phyloP scores from a whole-genome alignment of 2,888 invertebrate genomes.

The Dryobotodes eremita region DNA sequence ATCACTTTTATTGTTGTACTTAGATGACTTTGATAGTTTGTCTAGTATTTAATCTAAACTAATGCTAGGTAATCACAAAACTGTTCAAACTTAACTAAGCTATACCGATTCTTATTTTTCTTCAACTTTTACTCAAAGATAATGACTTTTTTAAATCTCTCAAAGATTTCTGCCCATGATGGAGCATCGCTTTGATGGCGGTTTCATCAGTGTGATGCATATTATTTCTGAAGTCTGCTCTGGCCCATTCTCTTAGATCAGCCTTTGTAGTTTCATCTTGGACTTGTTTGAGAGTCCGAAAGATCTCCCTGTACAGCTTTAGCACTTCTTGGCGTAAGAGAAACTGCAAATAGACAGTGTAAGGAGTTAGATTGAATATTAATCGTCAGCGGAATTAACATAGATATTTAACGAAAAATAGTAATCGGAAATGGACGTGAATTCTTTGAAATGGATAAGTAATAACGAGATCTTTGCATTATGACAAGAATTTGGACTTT shows the following conservation, averaged over 20 bases:
- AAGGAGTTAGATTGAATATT: background rate
- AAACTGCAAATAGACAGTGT: slow-evolving; percentile 91
- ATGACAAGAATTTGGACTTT: background rate
- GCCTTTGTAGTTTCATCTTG: slow-evolving; percentile 91
- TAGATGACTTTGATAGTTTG: background rate
- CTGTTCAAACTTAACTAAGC: background rate
- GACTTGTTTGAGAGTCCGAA: slow-evolving; percentile 92
- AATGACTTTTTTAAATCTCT: slow-evolving; percentile 92
- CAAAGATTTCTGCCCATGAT: slow-evolving; percentile 93
- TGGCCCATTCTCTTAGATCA: slow-evolving; percentile 94
- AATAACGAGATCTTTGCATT: background rate
- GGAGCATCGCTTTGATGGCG: slow-evolving; percentile 93
- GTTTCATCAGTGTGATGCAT: slow-evolving; percentile 93
- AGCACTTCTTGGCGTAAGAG: slow-evolving; percentile 95
- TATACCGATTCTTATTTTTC: background rate
- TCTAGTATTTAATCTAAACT: background rate
- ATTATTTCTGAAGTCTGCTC: slow-evolving; percentile 94
- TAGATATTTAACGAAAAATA: background rate
- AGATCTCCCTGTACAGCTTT: slow-evolving; percentile 93
- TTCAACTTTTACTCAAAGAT: slow-evolving; percentile 89
- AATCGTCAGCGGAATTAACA: background rate
- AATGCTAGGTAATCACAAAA: slow-evolving; percentile 3
- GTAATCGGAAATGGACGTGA: background rate
- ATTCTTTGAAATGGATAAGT: background rate
- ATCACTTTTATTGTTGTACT: background rate